These are phyloP conservation scores for Ditylenchus dipsaci DNA, from an alignment of 1,140 invertebrate species.

Conservation along the genomic window DNA sequence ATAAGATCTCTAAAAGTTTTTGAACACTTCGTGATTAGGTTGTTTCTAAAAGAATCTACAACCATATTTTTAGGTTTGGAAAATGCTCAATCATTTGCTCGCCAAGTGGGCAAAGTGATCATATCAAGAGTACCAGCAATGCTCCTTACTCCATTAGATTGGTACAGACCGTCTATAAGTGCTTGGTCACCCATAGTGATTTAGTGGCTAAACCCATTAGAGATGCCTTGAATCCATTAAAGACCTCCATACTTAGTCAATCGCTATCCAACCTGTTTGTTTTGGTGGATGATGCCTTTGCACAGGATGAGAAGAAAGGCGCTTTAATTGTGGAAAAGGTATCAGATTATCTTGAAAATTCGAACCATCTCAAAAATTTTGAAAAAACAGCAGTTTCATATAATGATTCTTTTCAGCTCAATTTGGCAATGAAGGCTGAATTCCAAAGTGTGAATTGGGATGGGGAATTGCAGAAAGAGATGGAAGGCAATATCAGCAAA, in stretches of 20 bases:
- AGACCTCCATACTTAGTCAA: slow-evolving; percentile 45
- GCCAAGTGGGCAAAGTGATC: slow-evolving; percentile 43
- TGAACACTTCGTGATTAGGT: no score
- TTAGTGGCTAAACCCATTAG: slow-evolving; percentile 32
- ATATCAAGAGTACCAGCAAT: slow-evolving; percentile 37
- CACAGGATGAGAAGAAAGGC: slow-evolving; percentile 32
- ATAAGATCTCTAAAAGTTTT: no score
- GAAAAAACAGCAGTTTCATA: no score
- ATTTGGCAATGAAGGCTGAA: slow-evolving; percentile 44
- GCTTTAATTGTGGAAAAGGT: slow-evolving; percentile 47
- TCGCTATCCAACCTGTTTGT: slow-evolving; percentile 41
- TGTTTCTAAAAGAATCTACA: no score
- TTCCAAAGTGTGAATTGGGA: slow-evolving; percentile 47
- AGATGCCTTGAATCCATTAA: slow-evolving; percentile 49
- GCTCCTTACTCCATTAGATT: slow-evolving; percentile 43
- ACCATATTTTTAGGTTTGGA: slow-evolving; percentile 33
- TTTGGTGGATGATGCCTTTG: slow-evolving; percentile 46
- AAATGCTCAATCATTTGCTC: slow-evolving; percentile 42
- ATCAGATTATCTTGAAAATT: not conserved
- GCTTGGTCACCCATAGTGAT: slow-evolving; percentile 35
- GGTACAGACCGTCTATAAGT: slow-evolving; percentile 46
- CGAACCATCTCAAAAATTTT: no score
- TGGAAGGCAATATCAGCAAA: slow-evolving; percentile 42
- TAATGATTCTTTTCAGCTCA: slow-evolving; percentile 33
- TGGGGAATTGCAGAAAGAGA: slow-evolving; percentile 37